Evolutionary conservation across 2,888 invertebrate genomes (phyloP), one percentile per base, ranked within the genome.

Genomic region (Platycheirus albimanus): DNA sequence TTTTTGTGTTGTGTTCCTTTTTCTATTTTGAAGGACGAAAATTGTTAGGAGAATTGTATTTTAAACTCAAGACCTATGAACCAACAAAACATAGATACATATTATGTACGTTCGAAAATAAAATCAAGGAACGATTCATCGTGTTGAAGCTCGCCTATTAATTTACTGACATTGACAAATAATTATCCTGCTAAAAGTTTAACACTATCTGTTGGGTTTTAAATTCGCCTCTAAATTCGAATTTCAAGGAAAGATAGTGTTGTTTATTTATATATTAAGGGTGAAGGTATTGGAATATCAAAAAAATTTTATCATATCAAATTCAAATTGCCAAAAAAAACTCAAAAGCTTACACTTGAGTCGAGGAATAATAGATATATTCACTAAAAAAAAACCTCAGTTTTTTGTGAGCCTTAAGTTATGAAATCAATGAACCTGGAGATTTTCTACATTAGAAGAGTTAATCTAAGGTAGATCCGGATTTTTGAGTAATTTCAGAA

Each of bases 91-190:
- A 51, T 5, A 7, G 3, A 15, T 15, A 15, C 6, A n/a, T 6
- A 8, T 20, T n/a, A n/a, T n/a, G 8, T 8, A 19, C 2, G 30
- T 24, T 24, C 3, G 24, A 58, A 38, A 28, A 10, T 11, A 17
- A n/a, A 19, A 45, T 19, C 61, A 47, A 36, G 5, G 33, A 45
- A 66, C 58, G 61, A 71, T 66, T 61, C 66, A 67, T 66, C 66
- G 61, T 38, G 45, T 47, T 71, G 45, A 61, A 61, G 52, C 61
- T 71, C 43, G 61, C 69, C 56, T 78, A 83, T 72, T 81, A 71
- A 71, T 71, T 81, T 67, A 15, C 69, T 69, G 78, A 74, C 72
- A 64, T 56, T 72, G 78, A 72, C 72, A 83, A 72, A 74, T 80
- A 78, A 81, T 83, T 77, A 77, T 67, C 36, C 67, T 49, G 63